Conservation (phyloP, 92 coral and sea anemone genomes). For the Palythoa grandis region DNA sequence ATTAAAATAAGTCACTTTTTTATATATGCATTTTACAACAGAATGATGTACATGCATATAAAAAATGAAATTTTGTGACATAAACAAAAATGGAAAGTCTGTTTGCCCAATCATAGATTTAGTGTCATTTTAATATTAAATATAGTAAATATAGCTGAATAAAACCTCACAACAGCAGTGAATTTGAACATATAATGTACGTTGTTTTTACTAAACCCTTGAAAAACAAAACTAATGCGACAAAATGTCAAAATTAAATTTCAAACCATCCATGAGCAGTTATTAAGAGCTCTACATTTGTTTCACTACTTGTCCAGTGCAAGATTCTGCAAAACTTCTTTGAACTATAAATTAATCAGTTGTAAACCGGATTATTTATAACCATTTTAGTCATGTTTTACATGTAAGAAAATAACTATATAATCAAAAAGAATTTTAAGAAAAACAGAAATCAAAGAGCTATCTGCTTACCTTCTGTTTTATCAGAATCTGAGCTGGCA, state of each 20-base stretch:
- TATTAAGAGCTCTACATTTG: conserved; percentile 5
- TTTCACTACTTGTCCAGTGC: conserved; percentile 8
- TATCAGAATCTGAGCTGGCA: conserved; percentile 1
- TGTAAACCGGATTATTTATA: not conserved
- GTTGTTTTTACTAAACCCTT: not conserved
- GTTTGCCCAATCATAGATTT: not conserved
- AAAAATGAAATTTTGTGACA: not conserved
- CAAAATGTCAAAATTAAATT: not conserved
- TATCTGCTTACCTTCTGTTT: conserved; percentile 2
- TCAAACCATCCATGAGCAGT: conserved; percentile 4
- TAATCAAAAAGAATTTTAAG: not conserved
- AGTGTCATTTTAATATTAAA: not conserved
- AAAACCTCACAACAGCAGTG: not conserved
- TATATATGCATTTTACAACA: not conserved
- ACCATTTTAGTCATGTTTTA: not conserved
- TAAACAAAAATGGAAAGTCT: not conserved
- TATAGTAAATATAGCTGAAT: not conserved
- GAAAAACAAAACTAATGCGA: conserved; percentile 2
- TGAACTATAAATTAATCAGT: not conserved
- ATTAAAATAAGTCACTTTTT: not conserved
- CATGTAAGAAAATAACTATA: not conserved
- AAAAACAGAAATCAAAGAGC: not conserved
- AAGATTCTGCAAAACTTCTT: not conserved
- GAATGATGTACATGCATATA: not conserved
- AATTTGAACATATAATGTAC: not conserved